These are phyloP conservation scores for Serripes groenlandicus DNA, from an alignment of 2,888 invertebrate genomes.

Conservation along the genomic window DNA sequence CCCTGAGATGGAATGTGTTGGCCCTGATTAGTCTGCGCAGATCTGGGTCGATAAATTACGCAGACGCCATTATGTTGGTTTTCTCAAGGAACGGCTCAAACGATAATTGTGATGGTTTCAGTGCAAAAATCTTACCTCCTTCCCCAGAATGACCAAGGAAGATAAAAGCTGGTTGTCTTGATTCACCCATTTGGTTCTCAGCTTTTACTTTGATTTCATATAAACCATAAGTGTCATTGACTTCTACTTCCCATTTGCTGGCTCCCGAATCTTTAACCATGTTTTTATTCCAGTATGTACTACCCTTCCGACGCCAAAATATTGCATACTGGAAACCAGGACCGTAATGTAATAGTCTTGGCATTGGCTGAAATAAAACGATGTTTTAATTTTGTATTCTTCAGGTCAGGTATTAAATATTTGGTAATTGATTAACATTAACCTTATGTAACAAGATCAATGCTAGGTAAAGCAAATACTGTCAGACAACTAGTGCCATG, in stretches of 20 bases:
- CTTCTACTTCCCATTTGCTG: constrained; percentile 75
- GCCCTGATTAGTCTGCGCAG: too few species aligned
- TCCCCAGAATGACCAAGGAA: constrained; percentile 80
- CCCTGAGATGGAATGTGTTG: too few species aligned
- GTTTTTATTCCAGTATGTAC: constrained; percentile 77
- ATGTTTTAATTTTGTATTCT: too few species aligned
- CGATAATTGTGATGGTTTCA: too few species aligned
- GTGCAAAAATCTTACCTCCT: constrained; percentile 71
- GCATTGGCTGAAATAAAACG: constrained; percentile 80
- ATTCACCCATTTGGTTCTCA: constrained; percentile 78
- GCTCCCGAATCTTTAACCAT: constrained; percentile 71
- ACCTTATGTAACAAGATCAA: too few species aligned
- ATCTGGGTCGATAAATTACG: too few species aligned
- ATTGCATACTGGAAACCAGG: constrained; percentile 81
- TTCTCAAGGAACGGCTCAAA: too few species aligned
- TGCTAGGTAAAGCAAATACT: too few species aligned
- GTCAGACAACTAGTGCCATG: too few species aligned
- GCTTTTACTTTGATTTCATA: constrained; percentile 82
- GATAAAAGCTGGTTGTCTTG: constrained; percentile 79
- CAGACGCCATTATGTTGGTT: too few species aligned
- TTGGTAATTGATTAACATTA: too few species aligned
- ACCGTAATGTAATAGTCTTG: constrained; percentile 78
- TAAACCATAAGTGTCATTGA: constrained; percentile 77
- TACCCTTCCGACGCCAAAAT: constrained; percentile 77
- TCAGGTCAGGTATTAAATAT: too few species aligned